Conservation (phyloP, 2,888 invertebrate genomes). For the Melitaea athalia region DNA sequence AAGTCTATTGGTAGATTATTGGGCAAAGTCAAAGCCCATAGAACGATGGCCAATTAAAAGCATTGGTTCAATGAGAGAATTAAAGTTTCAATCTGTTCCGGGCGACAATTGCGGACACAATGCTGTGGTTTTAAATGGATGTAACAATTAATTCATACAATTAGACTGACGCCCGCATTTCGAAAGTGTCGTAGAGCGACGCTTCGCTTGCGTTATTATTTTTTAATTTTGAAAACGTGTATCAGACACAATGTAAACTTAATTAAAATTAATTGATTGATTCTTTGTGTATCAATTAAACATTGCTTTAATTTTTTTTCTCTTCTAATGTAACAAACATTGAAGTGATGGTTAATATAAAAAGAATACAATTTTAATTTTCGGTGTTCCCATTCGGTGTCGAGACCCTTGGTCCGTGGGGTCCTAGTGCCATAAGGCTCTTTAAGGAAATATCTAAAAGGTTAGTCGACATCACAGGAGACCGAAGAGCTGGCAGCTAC, state of each 20-base stretch:
- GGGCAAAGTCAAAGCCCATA: conserved; percentile 9
- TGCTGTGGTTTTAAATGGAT: conserved; percentile 80
- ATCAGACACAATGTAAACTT: neutral
- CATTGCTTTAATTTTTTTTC: neutral
- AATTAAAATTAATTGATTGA: neutral
- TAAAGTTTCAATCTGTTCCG: conserved; percentile 70
- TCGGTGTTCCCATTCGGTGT: no score
- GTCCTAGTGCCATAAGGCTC: no score
- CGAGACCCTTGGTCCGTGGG: no score
- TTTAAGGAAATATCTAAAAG: no score
- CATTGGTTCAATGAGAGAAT: conserved; percentile 64
- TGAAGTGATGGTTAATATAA: no score
- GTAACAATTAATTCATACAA: conserved; percentile 82
- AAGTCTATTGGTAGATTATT: conserved; percentile 6
- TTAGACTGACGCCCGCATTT: conserved; percentile 80
- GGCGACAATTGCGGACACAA: conserved; percentile 71
- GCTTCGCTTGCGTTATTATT: conserved; percentile 24
- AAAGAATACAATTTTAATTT: no score
- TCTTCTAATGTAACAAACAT: neutral
- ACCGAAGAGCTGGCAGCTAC: no score
- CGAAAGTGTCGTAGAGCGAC: conserved; percentile 55
- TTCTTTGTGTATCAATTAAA: neutral
- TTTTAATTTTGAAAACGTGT: conserved; percentile 21
- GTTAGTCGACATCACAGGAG: no score
- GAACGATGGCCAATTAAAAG: conserved; percentile 60